Evolutionary conservation across 2,888 invertebrate genomes (phyloP).

Genomic region (Lepidochrysops patricia): DNA sequence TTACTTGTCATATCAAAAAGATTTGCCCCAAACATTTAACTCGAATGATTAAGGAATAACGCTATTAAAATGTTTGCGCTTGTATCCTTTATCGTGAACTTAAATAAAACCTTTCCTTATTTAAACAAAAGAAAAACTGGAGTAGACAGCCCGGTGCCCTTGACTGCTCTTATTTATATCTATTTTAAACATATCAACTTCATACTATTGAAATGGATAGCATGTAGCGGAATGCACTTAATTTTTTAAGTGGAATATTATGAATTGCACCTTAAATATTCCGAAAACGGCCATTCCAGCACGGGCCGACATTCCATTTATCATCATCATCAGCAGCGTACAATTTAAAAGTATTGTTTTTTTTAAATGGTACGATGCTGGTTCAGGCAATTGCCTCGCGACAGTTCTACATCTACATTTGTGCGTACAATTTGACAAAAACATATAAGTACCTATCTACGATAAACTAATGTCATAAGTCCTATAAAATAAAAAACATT

Average conservation of each 20-base stretch:
- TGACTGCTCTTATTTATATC: constrained; percentile 19
- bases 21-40: constrained; percentile 29
- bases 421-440: no score
- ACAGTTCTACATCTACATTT: no score
- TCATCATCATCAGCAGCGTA: background rate
- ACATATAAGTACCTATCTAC: no score
- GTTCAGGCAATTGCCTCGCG: no score
- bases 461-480: no score
- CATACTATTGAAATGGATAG: constrained; percentile 1
- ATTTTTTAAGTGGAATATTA: constrained; percentile 12
- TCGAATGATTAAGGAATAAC: constrained; percentile 36
- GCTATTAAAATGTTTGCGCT: constrained; percentile 31
- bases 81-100: constrained; percentile 19
- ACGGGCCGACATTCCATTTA: background rate
- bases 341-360: background rate
- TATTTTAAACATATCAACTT: constrained; percentile 17
- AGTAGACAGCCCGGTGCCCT: constrained; percentile 20
- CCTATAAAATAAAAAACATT: no score
- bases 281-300: background rate
- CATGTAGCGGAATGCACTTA: background rate
- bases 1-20: constrained; percentile 31
- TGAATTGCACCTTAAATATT: constrained; percentile 1
- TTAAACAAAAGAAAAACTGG: constrained; percentile 26
- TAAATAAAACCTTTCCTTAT: constrained; percentile 20
- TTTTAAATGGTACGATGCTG: no score